A percentile compares a stretch with the other conserved stretches of the same genome.
Evolutionary conservation across 2,797 vertebrate species (phyloP).

Genomic region (Apogon hyalosoma): DNA sequence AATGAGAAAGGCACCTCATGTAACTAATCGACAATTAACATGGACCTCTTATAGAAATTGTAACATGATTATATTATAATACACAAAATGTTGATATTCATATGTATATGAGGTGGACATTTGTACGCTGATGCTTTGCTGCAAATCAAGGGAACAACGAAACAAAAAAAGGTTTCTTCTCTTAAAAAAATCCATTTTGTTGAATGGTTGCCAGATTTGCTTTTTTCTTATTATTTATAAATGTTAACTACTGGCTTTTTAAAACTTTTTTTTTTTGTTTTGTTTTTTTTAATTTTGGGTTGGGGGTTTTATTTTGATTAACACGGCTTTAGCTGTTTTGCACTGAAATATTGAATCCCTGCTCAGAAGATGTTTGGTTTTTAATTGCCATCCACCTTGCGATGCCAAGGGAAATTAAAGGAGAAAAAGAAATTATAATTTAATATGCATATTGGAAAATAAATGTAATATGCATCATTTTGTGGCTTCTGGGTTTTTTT

Average conservation of each 20-base stretch:
- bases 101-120: slow-evolving; percentile 63
- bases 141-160: slow-evolving; percentile 47
- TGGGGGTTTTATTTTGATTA: slow-evolving; percentile 61
- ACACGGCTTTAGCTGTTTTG: slow-evolving; percentile 80
- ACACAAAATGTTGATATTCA: slow-evolving; percentile 61
- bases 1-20: slow-evolving; percentile 37
- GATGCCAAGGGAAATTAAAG: slow-evolving; percentile 45
- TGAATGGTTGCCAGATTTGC: slow-evolving; percentile 41
- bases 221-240: slow-evolving; percentile 59
- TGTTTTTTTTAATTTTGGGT: slow-evolving; percentile 49
- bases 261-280: slow-evolving; percentile 3
- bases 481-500: slow-evolving; percentile 11
- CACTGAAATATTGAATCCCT: slow-evolving; percentile 74
- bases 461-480: slow-evolving; percentile 65
- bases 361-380: slow-evolving; percentile 62
- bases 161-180: slow-evolving; percentile 37
- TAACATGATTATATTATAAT: slow-evolving; percentile 54
- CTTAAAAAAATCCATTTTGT: slow-evolving; percentile 36
- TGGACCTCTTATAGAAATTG: slow-evolving; percentile 61
- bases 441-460: slow-evolving; percentile 72
- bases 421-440: slow-evolving; percentile 48
- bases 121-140: slow-evolving; percentile 60
- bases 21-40: slow-evolving; percentile 48
- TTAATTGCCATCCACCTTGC: slow-evolving; percentile 39
- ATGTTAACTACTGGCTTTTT: slow-evolving; percentile 67